These are phyloP conservation scores for Polydrusus pterygomalis DNA, from an alignment of 2,888 invertebrate species.

Conservation along the genomic window DNA sequence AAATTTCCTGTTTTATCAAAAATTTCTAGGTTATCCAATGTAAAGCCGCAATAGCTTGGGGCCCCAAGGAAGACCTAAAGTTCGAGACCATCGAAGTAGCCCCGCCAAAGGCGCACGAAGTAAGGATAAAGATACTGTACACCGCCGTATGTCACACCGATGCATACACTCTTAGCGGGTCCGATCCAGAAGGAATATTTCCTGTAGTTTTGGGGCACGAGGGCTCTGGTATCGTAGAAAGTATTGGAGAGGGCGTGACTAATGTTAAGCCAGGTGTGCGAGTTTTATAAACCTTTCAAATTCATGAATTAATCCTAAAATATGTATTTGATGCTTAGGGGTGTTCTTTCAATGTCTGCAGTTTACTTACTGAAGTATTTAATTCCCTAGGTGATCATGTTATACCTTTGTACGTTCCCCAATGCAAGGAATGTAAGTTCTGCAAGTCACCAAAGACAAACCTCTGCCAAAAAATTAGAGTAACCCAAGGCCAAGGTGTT, in stretches of 20 bases:
- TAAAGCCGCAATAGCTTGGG: slow-evolving; percentile 98
- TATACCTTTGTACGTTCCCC: slow-evolving; percentile 96
- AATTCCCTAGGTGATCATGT: slow-evolving; percentile 88
- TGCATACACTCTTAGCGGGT: slow-evolving; percentile 90
- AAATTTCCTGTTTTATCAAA: not conserved
- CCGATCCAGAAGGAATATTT: slow-evolving; percentile 93
- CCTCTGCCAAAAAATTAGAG: slow-evolving; percentile 93
- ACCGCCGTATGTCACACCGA: slow-evolving; percentile 96
- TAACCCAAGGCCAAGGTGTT: slow-evolving; percentile 89
- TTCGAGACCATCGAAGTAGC: slow-evolving; percentile 96
- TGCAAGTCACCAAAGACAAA: slow-evolving; percentile 97
- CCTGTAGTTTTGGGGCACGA: slow-evolving; percentile 97
- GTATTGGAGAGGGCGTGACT: slow-evolving; percentile 94
- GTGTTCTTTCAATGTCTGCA: not conserved
- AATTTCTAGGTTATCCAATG: slow-evolving; percentile 81
- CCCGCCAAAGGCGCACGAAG: slow-evolving; percentile 95
- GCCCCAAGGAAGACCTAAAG: slow-evolving; percentile 88
- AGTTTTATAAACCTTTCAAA: not conserved
- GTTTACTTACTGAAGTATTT: not conserved
- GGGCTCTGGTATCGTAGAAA: slow-evolving; percentile 97
- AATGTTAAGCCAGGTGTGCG: slow-evolving; percentile 84
- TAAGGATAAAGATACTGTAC: slow-evolving; percentile 85
- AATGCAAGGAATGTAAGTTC: slow-evolving; percentile 97
- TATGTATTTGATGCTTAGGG: too few relatives aligned
- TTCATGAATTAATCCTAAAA: too few relatives aligned